Base-by-base conservation (phyloP, 2,888 invertebrate genomes). In the Melanophora roralis region DNA sequence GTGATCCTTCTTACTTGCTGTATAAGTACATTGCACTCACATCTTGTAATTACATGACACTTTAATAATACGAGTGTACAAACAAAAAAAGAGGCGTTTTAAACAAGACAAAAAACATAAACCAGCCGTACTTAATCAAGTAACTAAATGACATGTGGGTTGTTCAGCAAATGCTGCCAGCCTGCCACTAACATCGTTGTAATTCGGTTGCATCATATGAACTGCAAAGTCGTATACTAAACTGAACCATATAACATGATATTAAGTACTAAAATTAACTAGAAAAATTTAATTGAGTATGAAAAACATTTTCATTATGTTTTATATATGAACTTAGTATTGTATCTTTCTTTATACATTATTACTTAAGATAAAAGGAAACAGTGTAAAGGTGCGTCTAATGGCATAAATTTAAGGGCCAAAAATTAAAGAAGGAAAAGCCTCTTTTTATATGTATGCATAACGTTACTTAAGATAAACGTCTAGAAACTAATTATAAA, bases 61-160 rank as follows among this genome's bases (percentile, higher is more conserved):
- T 49, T 40, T 64, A 62, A 55, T 64, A 76, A 55, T 62, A 47
- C 40, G n/a, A 27, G 11, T 19, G 19, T 9, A 19, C 6, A 45
- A 9, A 11, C 49, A 76, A 12, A 76, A 64, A n/a, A n/a, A n/a
- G n/a, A n/a, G n/a, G n/a, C n/a, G n/a, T n/a, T n/a, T n/a, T n/a
- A n/a, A 62, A 32, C 75, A 51, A 62, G 40, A 64, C 32, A 38
- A 9, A 21, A 57, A 64, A 40, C 12, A 11, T 23, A 14, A 47
- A 74, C 64, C 43, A 43, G 57, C 49, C 43, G 12, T 49, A 71
- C 16, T 23, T 32, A 47, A 80, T 59, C 80, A 73, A 76, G 68
- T 51, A 80, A 76, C 76, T 80, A 76, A 47, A 64, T 76, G 76
- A 68, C 80, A 76, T 76, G 76, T 80, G 67, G 67, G 60, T 38